These are phyloP conservation scores for Allacma fusca DNA, from an alignment of 2,888 invertebrate species.

Conservation along the genomic window DNA sequence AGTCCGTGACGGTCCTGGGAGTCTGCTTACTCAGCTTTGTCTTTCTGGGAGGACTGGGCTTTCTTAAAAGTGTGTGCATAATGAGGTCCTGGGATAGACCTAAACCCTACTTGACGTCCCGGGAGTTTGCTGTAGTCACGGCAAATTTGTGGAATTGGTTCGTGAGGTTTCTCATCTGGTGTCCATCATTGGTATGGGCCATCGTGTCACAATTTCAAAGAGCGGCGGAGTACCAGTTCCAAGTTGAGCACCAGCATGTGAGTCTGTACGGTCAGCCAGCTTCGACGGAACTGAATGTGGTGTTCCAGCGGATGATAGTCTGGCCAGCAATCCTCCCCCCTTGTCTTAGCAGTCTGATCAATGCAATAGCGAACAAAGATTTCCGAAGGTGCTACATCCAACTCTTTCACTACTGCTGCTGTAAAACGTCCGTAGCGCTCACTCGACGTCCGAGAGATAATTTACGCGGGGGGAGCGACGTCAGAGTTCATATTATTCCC, in stretches of 20 bases:
- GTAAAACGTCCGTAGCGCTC: slow-evolving; percentile 77
- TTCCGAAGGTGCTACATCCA: slow-evolving; percentile 77
- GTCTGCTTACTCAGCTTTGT: slow-evolving; percentile 53
- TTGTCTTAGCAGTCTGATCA: slow-evolving; percentile 57
- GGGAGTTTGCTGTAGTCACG: slow-evolving; percentile 59
- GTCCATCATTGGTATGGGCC: slow-evolving; percentile 55
- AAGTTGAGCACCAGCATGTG: neutral
- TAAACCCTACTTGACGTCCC: slow-evolving; percentile 57
- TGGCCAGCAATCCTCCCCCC: slow-evolving; percentile 60
- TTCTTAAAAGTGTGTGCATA: slow-evolving; percentile 58
- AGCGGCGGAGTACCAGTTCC: slow-evolving; percentile 31
- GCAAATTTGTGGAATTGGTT: slow-evolving; percentile 60
- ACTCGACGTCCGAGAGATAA: slow-evolving; percentile 69
- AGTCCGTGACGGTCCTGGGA: slow-evolving; percentile 53
- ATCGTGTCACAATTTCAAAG: slow-evolving; percentile 51
- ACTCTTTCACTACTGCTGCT: slow-evolving; percentile 77
- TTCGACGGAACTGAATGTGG: slow-evolving; percentile 1
- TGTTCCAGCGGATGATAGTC: slow-evolving; percentile 55
- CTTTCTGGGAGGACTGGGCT: slow-evolving; percentile 58
- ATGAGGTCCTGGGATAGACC: slow-evolving; percentile 59
- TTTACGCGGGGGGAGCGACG: slow-evolving; percentile 65
- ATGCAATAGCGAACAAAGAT: slow-evolving; percentile 70
- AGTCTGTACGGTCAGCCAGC: neutral
- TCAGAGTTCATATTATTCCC: slow-evolving; percentile 72
- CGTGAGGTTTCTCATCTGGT: slow-evolving; percentile 57